These are phyloP conservation scores for Aplocera efformata DNA, from an alignment of 2,888 invertebrate genomes.

Conservation along the genomic window DNA sequence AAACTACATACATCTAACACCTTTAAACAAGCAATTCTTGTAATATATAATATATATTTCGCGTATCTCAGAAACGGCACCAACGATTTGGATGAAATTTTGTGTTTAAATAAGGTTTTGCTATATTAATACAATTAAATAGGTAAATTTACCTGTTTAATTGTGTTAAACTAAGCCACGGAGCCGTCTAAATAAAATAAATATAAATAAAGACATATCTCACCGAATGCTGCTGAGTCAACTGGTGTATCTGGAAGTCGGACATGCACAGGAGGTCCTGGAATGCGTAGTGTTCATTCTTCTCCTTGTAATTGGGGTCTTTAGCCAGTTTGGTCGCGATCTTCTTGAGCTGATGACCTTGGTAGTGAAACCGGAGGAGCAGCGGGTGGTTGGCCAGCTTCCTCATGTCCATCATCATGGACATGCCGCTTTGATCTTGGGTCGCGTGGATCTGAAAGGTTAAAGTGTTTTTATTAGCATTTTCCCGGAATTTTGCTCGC, in stretches of 20 bases:
- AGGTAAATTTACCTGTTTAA: too few species aligned
- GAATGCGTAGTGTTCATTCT: conserved; percentile 87
- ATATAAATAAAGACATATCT: too few species aligned
- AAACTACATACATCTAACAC: too few species aligned
- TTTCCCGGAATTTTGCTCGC: too few species aligned
- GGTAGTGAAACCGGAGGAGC: conserved; percentile 87
- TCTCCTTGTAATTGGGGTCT: conserved; percentile 87
- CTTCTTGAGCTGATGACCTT: conserved; percentile 79
- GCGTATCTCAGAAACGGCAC: too few species aligned
- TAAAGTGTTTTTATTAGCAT: background rate
- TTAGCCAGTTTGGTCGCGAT: conserved; percentile 86
- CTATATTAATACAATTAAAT: too few species aligned
- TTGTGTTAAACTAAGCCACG: too few species aligned
- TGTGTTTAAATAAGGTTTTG: too few species aligned
- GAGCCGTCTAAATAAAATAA: too few species aligned
- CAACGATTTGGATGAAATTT: too few species aligned
- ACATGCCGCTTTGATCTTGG: conserved; percentile 83
- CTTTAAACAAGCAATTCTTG: too few species aligned
- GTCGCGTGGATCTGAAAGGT: conserved; percentile 68
- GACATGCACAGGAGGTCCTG: conserved; percentile 94
- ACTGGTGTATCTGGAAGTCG: conserved; percentile 94
- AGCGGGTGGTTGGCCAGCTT: conserved; percentile 97
- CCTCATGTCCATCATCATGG: conserved; percentile 95
- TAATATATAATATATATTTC: too few species aligned
- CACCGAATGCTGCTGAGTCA: conserved; percentile 85